Percentiles rank a stretch among this genome's conserved stretches.
Conservation (phyloP, 2,113 vertebrate genomes). For the Pterocles gutturalis region DNA sequence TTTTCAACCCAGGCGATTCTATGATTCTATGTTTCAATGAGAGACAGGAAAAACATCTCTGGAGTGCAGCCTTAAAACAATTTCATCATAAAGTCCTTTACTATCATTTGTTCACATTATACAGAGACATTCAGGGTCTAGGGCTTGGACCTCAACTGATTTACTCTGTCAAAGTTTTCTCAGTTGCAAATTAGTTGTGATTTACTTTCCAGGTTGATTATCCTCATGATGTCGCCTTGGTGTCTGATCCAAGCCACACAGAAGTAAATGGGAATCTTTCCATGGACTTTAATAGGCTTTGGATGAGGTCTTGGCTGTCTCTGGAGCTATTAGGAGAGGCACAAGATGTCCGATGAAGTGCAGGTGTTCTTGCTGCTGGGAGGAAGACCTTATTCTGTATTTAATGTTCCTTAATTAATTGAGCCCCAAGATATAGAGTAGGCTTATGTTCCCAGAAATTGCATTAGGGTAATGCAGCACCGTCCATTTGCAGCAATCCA, state of each 20-base stretch:
- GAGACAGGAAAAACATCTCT: background rate
- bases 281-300: constrained; percentile 42
- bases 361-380: constrained; percentile 41
- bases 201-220: constrained; percentile 23
- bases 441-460: constrained; percentile 58
- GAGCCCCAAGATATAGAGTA: background rate
- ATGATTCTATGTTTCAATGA: background rate
- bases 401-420: constrained; percentile 67
- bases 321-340: background rate
- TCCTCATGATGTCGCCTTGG: fast-evolving
- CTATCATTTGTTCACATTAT: background rate
- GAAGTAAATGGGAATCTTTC: constrained; percentile 32
- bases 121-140: background rate
- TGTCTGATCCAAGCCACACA: background rate
- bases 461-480: constrained; percentile 41
- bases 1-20: too few relatives aligned
- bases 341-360: constrained; percentile 33
- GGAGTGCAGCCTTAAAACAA: background rate
- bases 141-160: background rate
- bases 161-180: background rate
- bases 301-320: constrained; percentile 34
- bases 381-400: constrained; percentile 54
- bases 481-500: constrained; percentile 43
- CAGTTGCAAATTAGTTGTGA: background rate
- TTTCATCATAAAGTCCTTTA: background rate